phyloP scores from a whole-genome alignment of 2,113 vertebrate species.

The Upupa epops region DNA sequence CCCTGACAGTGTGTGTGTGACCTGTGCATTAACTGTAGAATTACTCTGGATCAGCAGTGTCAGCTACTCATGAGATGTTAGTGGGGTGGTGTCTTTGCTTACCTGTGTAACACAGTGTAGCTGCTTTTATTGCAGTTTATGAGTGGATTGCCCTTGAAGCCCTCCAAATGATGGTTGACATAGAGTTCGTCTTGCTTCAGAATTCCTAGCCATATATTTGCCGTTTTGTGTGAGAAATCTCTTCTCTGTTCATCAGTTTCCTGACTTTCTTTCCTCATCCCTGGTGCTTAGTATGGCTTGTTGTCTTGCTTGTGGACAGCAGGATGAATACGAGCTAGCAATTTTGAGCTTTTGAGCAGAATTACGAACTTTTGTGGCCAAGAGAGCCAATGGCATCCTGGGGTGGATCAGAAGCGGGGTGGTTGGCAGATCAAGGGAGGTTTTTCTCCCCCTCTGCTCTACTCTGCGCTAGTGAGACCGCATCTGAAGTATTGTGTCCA shows the following conservation, averaged over 20 bases:
- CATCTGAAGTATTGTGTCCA: too few relatives aligned
- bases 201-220: neutral
- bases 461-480: too few relatives aligned
- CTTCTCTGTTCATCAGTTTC: neutral
- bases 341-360: too few relatives aligned
- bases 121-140: neutral
- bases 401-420: too few relatives aligned
- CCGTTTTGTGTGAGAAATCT: neutral
- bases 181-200: neutral
- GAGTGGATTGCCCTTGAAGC: neutral
- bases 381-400: too few relatives aligned
- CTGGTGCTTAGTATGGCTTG: neutral
- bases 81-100: neutral
- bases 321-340: too few relatives aligned
- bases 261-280: fast-evolving
- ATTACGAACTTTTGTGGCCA: too few relatives aligned
- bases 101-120: neutral
- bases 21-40: neutral
- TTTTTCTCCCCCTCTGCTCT: too few relatives aligned
- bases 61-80: neutral
- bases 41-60: neutral
- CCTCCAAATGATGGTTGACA: neutral
- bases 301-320: neutral
- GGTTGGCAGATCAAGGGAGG: too few relatives aligned
- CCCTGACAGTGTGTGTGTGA: neutral